Evolutionary conservation across 2,888 invertebrate species (phyloP).

Genomic region (Pollenia griseotomentosa): DNA sequence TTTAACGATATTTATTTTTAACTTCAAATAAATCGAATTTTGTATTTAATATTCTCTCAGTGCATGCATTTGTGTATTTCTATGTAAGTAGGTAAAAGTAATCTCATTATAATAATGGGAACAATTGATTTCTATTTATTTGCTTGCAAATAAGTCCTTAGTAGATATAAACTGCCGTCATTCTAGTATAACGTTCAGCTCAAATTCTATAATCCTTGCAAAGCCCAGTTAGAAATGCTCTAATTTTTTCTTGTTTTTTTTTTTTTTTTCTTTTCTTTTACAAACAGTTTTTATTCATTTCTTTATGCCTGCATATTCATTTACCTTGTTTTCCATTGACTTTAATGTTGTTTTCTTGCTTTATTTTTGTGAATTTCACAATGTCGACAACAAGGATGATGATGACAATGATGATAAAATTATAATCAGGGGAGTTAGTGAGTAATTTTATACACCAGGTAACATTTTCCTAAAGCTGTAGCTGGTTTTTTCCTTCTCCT

Average conservation of each 20-base stretch:
- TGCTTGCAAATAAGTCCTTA: constrained; percentile 74
- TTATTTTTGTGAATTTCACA: constrained; percentile 31
- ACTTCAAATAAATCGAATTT: no score
- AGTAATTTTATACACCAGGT: constrained; percentile 82
- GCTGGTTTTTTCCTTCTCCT: not conserved
- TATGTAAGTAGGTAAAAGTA: constrained; percentile 81
- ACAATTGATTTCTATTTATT: constrained; percentile 83
- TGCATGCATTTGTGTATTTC: constrained; percentile 74
- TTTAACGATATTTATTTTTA: no score
- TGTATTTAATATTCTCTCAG: constrained; percentile 25
- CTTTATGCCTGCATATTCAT: constrained; percentile 17
- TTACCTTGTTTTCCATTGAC: constrained; percentile 41
- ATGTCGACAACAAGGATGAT: constrained; percentile 78
- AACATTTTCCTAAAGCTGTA: constrained; percentile 74
- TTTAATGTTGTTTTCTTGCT: constrained; percentile 45
- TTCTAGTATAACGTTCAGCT: constrained; percentile 21
- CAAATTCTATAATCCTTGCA: constrained; percentile 7
- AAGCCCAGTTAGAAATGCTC: constrained; percentile 62
- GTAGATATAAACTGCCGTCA: constrained; percentile 39
- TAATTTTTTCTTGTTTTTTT: constrained; percentile 37
- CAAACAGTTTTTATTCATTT: constrained; percentile 30
- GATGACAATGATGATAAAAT: constrained; percentile 83
- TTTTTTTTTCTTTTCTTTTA: constrained; percentile 25
- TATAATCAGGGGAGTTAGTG: constrained; percentile 82
- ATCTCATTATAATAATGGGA: constrained; percentile 84